Evolutionary conservation across 2,888 invertebrate species (phyloP).

Genomic region (Erebia palarica): DNA sequence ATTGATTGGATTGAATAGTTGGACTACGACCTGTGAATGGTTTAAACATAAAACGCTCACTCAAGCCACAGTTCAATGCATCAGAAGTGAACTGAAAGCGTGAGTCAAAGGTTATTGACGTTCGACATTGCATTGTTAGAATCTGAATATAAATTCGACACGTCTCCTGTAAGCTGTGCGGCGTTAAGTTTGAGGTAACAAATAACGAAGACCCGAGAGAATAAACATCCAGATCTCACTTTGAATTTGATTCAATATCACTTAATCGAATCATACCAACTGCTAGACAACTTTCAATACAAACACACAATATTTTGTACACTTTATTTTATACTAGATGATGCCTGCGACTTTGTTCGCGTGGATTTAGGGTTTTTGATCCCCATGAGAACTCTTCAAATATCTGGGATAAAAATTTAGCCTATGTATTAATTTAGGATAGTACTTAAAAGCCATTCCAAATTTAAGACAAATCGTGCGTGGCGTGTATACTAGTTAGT

Average conservation of each 20-base stretch:
- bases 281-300: neutral
- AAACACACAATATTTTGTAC: neutral
- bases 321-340: neutral
- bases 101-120: constrained; percentile 1
- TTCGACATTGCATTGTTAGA: neutral
- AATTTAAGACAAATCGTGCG: too few relatives aligned
- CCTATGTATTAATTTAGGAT: too few relatives aligned
- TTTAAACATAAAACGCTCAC: neutral
- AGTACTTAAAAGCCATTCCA: too few relatives aligned
- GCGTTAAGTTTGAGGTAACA: neutral
- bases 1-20: too few relatives aligned
- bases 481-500: too few relatives aligned
- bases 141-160: neutral
- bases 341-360: too few relatives aligned
- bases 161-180: neutral
- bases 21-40: neutral
- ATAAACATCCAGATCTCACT: neutral
- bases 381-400: too few relatives aligned
- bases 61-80: neutral
- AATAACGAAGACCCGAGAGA: neutral
- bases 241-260: constrained; percentile 5
- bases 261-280: neutral
- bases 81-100: neutral
- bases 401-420: too few relatives aligned
- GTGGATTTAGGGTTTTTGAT: too few relatives aligned